Conservation (phyloP, 1,140 invertebrate species). For the Eufriesea mexicana region DNA sequence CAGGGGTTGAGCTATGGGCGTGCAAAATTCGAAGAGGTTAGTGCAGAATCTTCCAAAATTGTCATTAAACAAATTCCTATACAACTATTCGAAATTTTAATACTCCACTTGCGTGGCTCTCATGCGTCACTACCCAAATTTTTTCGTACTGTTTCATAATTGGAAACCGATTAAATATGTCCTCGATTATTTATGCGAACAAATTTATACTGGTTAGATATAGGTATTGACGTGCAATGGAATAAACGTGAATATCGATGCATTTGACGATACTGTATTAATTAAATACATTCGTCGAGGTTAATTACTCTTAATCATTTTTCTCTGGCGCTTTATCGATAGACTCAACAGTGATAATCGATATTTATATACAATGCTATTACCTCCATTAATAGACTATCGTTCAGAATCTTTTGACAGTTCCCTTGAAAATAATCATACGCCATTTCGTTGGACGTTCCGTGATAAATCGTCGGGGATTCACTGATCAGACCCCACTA, state of each 20-base stretch:
- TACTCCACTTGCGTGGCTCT: no score
- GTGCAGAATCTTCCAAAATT: not conserved
- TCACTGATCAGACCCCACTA: not conserved
- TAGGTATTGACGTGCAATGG: no score
- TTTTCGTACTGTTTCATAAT: no score
- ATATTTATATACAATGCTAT: not conserved
- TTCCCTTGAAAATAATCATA: not conserved
- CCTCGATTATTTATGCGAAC: no score
- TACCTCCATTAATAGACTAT: not conserved
- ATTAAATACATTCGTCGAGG: not conserved
- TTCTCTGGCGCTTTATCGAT: not conserved
- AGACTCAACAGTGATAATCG: not conserved
- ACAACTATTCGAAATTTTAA: no score
- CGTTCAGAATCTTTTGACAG: not conserved
- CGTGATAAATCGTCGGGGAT: slow-evolving; percentile 13
- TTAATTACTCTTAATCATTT: not conserved
- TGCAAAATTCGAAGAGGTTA: slow-evolving; percentile 44
- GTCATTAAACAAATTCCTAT: not conserved
- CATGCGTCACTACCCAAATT: no score
- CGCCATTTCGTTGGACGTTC: not conserved
- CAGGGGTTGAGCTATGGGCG: slow-evolving; percentile 9
- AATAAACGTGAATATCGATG: not conserved
- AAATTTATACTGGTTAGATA: no score
- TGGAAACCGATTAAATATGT: no score
- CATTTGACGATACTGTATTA: not conserved